Evolutionary conservation across 2,113 vertebrate species (phyloP), one percentile per base, ranked within the genome.

Genomic region (Mirza zaza): DNA sequence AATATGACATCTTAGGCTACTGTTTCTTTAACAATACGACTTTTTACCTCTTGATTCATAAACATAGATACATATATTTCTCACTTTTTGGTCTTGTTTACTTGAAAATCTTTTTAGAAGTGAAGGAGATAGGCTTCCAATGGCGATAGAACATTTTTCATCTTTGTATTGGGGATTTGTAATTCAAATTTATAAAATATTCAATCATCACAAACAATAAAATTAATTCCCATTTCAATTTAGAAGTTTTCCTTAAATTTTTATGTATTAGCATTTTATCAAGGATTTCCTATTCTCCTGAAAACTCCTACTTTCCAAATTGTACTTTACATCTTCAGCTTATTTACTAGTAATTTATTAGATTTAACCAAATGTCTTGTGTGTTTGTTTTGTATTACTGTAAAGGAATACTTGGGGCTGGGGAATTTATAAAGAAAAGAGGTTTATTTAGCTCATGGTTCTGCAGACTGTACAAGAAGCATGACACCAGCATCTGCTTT

Each of bases 211-310:
- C 29, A 39, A 36, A 67, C n/a, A 45, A 45, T 45, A 39, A 57
- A 67, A 52, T 63, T 36, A 83, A 71, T 55, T 25, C 34, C 32
- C 50, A 70, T 93, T 93, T 93, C 13, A 70, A 87, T 34, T 68
- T 87, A 93, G 75, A 70, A 68, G 39, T 93, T 59, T 93, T 93
- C 12, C 83, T 87, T 79, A 80, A 59, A 70, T 36, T 70, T 85
- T 67, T 15, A 5, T 57, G 36, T 82, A 77, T 86, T 70, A 36
- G 36, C 14, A 36, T 59, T 70, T 70, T 87, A 52, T 92, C 57
- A 85, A 52, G 45, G 55, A 85, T 76, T 75, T 75, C 29, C 70
- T 77, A 4, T 20, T 8, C 52, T 77, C 45, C 29, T 77, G 59
- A 67, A 93, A 86, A 67, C 42, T 65, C 36, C 55, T 52, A 36